Conservation (phyloP, 2,888 invertebrate genomes). For the Oscheius sp. region DNA sequence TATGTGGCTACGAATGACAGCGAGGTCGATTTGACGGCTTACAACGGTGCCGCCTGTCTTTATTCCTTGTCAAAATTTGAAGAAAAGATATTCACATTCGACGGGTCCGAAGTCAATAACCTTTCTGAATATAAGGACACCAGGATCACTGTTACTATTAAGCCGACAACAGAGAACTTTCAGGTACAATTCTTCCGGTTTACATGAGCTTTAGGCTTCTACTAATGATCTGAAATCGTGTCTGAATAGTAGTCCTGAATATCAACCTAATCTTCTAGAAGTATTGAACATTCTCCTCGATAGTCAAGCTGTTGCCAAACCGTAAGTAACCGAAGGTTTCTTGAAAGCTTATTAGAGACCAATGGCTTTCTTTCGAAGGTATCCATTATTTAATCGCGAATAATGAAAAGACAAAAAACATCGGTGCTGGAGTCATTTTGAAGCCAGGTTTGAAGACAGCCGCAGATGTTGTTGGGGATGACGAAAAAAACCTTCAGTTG, state of each 20-base stretch:
- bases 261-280: slow-evolving; percentile 24
- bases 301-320: slow-evolving; percentile 5
- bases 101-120: neutral
- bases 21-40: neutral
- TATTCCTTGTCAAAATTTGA: neutral
- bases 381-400: neutral
- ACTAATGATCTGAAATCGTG: slow-evolving; percentile 13
- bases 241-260: neutral
- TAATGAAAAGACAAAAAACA: neutral
- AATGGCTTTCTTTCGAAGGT: neutral
- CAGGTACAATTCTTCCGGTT: neutral
- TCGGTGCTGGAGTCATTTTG: neutral
- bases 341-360: neutral
- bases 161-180: neutral
- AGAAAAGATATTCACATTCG: neutral
- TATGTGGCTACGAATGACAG: neutral
- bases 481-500: neutral
- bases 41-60: slow-evolving; percentile 9
- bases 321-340: neutral
- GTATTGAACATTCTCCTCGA: slow-evolving; percentile 3
- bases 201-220: neutral
- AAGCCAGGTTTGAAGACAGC: slow-evolving; percentile 11
- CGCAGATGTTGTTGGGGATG: neutral
- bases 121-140: neutral
- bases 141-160: slow-evolving; percentile 3